Conservation (phyloP, 1,140 invertebrate genomes). For the Ceratina calcarata region DNA sequence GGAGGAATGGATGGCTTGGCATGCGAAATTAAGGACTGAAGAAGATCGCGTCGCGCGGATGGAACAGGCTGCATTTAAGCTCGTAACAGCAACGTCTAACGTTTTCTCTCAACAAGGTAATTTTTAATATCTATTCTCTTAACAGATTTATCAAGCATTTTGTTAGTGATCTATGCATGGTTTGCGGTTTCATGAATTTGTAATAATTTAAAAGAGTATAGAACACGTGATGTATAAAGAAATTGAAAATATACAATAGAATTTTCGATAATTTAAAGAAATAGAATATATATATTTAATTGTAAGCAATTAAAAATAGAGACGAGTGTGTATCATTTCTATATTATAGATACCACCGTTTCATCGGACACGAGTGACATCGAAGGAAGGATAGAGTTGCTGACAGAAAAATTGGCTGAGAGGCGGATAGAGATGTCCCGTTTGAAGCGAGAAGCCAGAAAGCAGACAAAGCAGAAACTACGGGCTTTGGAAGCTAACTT, state of each 20-base stretch:
- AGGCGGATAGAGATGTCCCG: slow-evolving; percentile 75
- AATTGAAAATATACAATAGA: too few relatives aligned
- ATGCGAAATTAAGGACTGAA: slow-evolving; percentile 75
- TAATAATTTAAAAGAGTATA: too few relatives aligned
- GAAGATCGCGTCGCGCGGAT: slow-evolving; percentile 77
- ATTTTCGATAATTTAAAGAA: too few relatives aligned
- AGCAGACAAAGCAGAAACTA: slow-evolving; percentile 76
- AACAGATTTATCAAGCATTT: too few relatives aligned
- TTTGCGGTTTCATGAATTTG: not conserved
- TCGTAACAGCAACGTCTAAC: slow-evolving; percentile 75
- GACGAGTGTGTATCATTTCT: slow-evolving; percentile 17
- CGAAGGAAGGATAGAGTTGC: slow-evolving; percentile 75
- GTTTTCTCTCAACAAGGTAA: slow-evolving; percentile 76
- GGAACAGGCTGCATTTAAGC: slow-evolving; percentile 77
- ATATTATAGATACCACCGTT: slow-evolving; percentile 72
- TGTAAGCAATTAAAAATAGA: slow-evolving; percentile 36
- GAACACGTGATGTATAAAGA: too few relatives aligned
- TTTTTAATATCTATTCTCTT: not conserved
- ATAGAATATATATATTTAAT: slow-evolving; percentile 7
- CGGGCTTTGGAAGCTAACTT: slow-evolving; percentile 76
- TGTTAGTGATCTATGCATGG: not conserved
- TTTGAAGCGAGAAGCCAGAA: slow-evolving; percentile 74
- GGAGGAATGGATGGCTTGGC: slow-evolving; percentile 79
- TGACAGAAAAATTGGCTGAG: slow-evolving; percentile 76
- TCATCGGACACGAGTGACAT: slow-evolving; percentile 78